Evolutionary conservation across 1,140 invertebrate genomes (phyloP).

Genomic region (Orius insidiosus): DNA sequence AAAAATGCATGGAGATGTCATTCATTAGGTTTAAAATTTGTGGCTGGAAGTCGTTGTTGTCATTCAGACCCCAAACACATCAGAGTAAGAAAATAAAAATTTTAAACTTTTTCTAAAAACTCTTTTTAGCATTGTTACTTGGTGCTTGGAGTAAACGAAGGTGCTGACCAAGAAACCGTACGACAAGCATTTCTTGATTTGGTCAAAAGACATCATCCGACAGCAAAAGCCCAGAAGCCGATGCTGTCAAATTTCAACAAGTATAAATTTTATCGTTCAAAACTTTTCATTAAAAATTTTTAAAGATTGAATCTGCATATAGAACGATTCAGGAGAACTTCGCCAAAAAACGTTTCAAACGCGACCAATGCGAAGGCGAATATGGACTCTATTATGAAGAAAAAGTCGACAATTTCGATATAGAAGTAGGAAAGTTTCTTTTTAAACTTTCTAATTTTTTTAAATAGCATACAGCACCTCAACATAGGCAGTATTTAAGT

Average conservation of each 20-base stretch:
- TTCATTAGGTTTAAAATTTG: no score
- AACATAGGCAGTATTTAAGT: constrained; percentile 70
- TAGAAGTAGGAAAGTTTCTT: constrained; percentile 26
- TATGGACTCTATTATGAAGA: constrained; percentile 29
- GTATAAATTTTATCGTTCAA: constrained; percentile 24
- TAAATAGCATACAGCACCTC: constrained; percentile 61
- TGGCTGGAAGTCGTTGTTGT: no score
- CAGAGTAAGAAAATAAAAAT: no score
- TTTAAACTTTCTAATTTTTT: constrained; percentile 11
- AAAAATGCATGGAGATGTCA: no score
- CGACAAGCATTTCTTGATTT: constrained; percentile 51
- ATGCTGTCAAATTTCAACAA: constrained; percentile 50
- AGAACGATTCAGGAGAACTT: constrained; percentile 30
- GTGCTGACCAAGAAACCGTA: constrained; percentile 51
- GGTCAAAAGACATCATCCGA: constrained; percentile 74
- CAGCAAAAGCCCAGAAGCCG: constrained; percentile 42
- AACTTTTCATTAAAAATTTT: constrained; percentile 3
- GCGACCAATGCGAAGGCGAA: constrained; percentile 24
- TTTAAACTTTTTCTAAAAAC: neutral
- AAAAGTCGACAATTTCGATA: constrained; percentile 31
- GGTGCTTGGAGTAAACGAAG: constrained; percentile 41
- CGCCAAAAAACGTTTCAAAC: constrained; percentile 22
- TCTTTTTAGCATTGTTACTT: constrained; percentile 32
- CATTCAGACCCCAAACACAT: no score
- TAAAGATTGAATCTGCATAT: constrained; percentile 36